A percentile compares a stretch with the other conserved stretches of the same genome.
Conservation (phyloP, 2,797 vertebrate genomes). For the Potorous gilbertii region DNA sequence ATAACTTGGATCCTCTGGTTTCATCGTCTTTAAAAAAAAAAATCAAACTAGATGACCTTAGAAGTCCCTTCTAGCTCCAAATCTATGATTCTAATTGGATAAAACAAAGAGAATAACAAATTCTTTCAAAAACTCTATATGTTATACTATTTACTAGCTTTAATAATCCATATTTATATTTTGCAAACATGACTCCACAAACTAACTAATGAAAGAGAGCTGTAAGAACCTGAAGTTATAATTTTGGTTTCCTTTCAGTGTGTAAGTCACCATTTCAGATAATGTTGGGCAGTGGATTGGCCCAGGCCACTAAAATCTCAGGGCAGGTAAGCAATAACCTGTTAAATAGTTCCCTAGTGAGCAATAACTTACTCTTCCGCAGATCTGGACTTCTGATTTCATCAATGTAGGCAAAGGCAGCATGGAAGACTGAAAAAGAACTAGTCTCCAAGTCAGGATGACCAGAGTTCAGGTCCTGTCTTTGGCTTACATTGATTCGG, state of each 20-base stretch:
- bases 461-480: not conserved
- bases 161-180: slow-evolving; percentile 24
- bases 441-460: not conserved
- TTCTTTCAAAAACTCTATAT: slow-evolving; percentile 53
- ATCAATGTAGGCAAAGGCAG: not conserved
- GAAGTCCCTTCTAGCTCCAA: not conserved
- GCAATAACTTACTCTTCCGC: not conserved
- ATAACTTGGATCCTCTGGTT: not conserved
- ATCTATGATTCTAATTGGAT: not conserved
- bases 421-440: not conserved
- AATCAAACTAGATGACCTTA: not conserved
- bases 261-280: slow-evolving; percentile 15
- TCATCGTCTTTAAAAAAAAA: not conserved
- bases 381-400: not conserved
- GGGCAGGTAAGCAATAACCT: slow-evolving; percentile 13
- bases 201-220: slow-evolving; percentile 35
- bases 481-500: not conserved
- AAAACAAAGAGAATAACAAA: slow-evolving; percentile 52
- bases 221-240: not conserved
- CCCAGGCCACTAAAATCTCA: slow-evolving; percentile 27
- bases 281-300: slow-evolving; percentile 35
- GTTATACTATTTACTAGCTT: slow-evolving; percentile 11
- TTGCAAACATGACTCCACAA: slow-evolving; percentile 39
- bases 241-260: slow-evolving; percentile 49
- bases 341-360: not conserved